Percentiles rank a stretch among this genome's conserved stretches.
phyloP scores from a whole-genome alignment of 2,888 invertebrate species.

The Drosophila affinis region DNA sequence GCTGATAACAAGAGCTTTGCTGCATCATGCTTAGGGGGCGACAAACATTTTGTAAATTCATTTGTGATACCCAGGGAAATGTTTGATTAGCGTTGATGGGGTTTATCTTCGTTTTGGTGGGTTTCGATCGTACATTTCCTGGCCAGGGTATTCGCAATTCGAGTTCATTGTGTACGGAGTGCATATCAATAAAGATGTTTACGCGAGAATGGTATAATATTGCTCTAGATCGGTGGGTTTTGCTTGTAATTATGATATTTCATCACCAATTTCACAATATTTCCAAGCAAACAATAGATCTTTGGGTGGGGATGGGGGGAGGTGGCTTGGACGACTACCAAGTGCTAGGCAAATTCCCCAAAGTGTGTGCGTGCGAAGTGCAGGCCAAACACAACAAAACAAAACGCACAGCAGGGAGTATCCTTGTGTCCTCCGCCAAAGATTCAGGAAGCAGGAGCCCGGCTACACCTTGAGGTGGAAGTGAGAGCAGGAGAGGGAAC shows the following conservation, averaged over 20 bases:
- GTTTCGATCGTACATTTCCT: background rate
- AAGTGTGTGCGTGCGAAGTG: slow-evolving; percentile 67
- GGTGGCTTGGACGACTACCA: slow-evolving; percentile 1
- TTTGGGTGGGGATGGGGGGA: too few relatives aligned
- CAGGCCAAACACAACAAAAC: slow-evolving; percentile 63
- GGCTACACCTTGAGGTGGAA: background rate
- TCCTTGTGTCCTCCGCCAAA: background rate
- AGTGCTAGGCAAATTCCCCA: slow-evolving; percentile 65
- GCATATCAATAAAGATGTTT: background rate
- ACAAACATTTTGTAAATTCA: background rate
- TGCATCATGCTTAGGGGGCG: slow-evolving; percentile 36
- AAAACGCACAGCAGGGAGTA: slow-evolving; percentile 66
- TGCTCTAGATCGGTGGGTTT: background rate
- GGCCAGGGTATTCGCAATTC: slow-evolving; percentile 2
- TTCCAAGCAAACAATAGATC: slow-evolving; percentile 10
- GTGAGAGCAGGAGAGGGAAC: background rate
- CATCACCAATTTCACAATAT: background rate
- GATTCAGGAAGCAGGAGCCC: background rate
- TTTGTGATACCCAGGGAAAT: background rate
- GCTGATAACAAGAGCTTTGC: slow-evolving; percentile 3
- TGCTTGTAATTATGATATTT: background rate
- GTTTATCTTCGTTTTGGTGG: background rate
- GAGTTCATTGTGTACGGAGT: background rate
- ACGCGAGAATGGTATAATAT: background rate
- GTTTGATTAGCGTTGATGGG: background rate